Evolutionary conservation across 2,113 vertebrate species (phyloP).

Genomic region (Sakesphorus luctuosus): DNA sequence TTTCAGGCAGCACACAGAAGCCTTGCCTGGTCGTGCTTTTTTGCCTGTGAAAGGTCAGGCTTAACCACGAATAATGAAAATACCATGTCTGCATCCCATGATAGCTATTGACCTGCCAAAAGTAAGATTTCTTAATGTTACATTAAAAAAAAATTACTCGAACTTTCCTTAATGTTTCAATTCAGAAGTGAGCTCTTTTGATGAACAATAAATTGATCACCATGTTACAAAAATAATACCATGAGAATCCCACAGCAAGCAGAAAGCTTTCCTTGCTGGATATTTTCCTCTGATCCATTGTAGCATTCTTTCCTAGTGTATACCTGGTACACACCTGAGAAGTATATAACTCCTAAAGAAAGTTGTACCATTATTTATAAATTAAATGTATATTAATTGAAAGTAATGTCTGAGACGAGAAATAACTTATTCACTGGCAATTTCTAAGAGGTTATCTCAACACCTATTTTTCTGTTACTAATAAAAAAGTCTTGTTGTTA

Average conservation of each 20-base stretch:
- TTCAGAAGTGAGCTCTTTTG: neutral
- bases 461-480: constrained; percentile 58
- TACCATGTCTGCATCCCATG: neutral
- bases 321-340: neutral
- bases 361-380: neutral
- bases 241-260: neutral
- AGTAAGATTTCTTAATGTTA: neutral
- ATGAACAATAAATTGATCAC: neutral
- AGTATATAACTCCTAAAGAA: neutral
- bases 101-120: neutral
- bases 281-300: constrained; percentile 10
- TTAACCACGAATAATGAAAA: neutral
- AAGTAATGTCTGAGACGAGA: neutral
- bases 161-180: neutral
- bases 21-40: neutral
- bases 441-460: constrained; percentile 38
- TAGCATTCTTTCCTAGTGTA: neutral
- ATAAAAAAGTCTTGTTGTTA: constrained; percentile 58
- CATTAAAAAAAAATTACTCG: neutral
- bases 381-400: constrained; percentile 15
- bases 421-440: constrained; percentile 13
- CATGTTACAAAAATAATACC: neutral
- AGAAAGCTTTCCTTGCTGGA: neutral
- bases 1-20: neutral
- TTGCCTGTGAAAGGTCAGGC: neutral